phyloP scores from a whole-genome alignment of 2,113 vertebrate species.

The Gavialis gangeticus region DNA sequence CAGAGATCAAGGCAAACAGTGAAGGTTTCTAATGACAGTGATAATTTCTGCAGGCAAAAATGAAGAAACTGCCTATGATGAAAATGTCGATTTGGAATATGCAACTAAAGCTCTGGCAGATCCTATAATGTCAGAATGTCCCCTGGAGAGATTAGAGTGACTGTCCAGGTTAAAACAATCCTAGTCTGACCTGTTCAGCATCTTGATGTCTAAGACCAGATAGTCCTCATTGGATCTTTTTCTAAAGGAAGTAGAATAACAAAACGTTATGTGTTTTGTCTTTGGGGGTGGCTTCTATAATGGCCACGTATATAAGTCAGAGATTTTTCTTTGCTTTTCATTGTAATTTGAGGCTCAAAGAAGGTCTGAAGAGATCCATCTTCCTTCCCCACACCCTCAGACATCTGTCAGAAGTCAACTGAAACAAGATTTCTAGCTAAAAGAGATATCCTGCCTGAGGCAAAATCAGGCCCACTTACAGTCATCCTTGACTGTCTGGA shows the following conservation, averaged over 20 bases:
- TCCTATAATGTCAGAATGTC: background rate
- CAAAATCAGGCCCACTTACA: background rate
- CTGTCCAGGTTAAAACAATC: background rate
- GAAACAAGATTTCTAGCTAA: background rate
- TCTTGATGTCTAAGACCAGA: background rate
- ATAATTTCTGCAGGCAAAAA: background rate
- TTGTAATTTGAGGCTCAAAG: too few species aligned
- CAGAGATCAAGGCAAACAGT: background rate
- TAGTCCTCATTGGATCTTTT: too few species aligned
- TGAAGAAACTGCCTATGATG: background rate
- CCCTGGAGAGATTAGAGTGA: background rate
- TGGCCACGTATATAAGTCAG: too few species aligned
- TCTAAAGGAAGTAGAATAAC: too few species aligned
- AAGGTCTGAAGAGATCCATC: too few species aligned
- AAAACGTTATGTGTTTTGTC: too few species aligned
- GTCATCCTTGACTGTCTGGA: background rate
- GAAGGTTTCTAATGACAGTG: accelerated
- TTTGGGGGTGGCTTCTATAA: too few species aligned
- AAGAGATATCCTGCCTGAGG: background rate
- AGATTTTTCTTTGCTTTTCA: too few species aligned
- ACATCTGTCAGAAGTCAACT: background rate
- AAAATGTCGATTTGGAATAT: background rate
- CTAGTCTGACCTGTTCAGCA: background rate
- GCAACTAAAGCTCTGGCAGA: background rate
- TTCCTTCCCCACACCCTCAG: background rate